Evolutionary conservation across 2,113 vertebrate species (phyloP).

Genomic region (Lampris incognitus): DNA sequence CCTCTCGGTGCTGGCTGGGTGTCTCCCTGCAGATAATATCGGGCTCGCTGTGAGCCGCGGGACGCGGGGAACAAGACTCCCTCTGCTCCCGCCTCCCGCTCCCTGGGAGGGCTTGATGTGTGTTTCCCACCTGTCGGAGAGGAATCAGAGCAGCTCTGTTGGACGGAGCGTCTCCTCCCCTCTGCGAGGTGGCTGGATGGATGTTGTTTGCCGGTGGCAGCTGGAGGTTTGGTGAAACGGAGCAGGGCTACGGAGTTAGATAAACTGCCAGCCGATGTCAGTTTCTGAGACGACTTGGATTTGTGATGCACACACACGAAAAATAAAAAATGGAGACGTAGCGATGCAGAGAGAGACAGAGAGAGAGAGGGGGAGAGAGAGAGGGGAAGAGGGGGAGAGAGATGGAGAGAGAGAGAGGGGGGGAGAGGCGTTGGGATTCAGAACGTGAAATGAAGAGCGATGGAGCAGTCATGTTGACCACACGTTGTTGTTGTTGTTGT

Average conservation of each 20-base stretch:
- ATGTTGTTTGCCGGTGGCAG: conserved; percentile 66
- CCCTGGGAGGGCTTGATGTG: conserved; percentile 58
- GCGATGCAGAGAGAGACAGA: conserved; percentile 24
- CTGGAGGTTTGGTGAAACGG: conserved; percentile 73
- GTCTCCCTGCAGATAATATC: conserved; percentile 64
- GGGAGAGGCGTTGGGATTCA: conserved; percentile 4
- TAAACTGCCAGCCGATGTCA: conserved; percentile 72
- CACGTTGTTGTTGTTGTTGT: conserved; percentile 3
- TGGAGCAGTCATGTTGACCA: conserved; percentile 45
- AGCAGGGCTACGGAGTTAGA: conserved; percentile 65
- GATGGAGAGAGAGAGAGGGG: conserved; percentile 20
- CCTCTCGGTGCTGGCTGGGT: conserved; percentile 53
- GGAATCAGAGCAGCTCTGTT: conserved; percentile 51
- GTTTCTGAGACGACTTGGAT: conserved; percentile 52
- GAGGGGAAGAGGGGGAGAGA: background rate
- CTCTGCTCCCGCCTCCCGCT: conserved; percentile 57
- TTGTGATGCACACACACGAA: conserved; percentile 50
- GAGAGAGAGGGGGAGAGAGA: conserved; percentile 1
- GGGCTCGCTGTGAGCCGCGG: conserved; percentile 63
- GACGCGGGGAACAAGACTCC: conserved; percentile 56
- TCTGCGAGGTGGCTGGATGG: conserved; percentile 67
- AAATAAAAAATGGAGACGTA: conserved; percentile 38
- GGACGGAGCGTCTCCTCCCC: conserved; percentile 64
- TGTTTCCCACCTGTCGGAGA: conserved; percentile 32
- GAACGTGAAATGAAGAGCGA: background rate